Evolutionary conservation across 2,113 vertebrate species (phyloP), one percentile per base, ranked within the genome.

Genomic region (Vanacampus margaritifer): DNA sequence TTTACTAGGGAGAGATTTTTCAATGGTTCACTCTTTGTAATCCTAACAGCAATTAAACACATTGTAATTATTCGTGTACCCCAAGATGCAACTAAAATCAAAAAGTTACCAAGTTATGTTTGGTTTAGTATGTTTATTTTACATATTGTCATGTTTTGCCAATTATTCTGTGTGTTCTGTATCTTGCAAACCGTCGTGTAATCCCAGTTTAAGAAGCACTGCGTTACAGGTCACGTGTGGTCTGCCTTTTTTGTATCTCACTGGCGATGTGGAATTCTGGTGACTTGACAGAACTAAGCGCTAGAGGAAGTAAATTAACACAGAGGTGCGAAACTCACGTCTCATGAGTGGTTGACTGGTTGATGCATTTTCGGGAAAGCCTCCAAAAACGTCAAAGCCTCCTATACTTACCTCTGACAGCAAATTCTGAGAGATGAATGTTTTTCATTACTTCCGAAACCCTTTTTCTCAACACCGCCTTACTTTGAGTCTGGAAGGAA

Each of bases 401-500:
- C 59, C 46, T 5, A n/a, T 32, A 67, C 58, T 72, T 61, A 50
- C 26, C 21, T 3, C n/a, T 17, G 62, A 80, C 78, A 62, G 28
- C 82, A 72, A 82, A 69, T 57, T 84, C 82, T 81, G 67, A 54
- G 75, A 84, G 73, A 87, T 73, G 69, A 81, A 90, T 87, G 77
- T 73, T 82, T 88, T 85, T 89, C 82, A 91, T 90, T 87, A 86
- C 79, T 64, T 74, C 66, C 39, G 26, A 57, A 10, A 51, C 73
- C 43, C 36, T 56, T 37, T 57, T 60, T 60, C 14, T 64, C 59
- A 59, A 69, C 46, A 37, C 37, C 73, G 64, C 68, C 57, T 66
- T 66, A 36, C 62, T 51, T 11, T 73, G 59, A 3, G 35, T 51
- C 76, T 88, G 87, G 85, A 88, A 83, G 70, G 71, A 69, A 69